These are phyloP conservation scores for Acomys russatus DNA, from an alignment of 2,797 vertebrate genomes.

Conservation along the genomic window DNA sequence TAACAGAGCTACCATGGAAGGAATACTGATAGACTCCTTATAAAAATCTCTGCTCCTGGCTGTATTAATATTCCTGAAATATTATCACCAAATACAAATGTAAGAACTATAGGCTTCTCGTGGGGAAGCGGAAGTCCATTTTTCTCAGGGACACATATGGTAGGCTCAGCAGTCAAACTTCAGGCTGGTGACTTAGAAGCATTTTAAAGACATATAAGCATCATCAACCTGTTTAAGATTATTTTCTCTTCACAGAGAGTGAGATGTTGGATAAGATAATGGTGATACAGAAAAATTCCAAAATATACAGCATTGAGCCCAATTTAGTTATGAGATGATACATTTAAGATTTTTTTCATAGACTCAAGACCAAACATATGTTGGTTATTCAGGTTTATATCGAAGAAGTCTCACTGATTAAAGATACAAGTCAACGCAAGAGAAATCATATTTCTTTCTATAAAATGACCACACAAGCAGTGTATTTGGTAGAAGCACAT, in stretches of 20 bases:
- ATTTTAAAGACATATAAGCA: background rate
- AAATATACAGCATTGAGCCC: background rate
- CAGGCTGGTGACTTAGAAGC: background rate
- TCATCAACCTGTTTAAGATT: background rate
- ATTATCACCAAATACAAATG: background rate
- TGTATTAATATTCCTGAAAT: background rate
- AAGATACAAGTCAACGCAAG: conserved; percentile 17
- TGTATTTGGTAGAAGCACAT: background rate
- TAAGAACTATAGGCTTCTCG: background rate
- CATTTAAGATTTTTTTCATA: background rate
- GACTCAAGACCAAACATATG: background rate
- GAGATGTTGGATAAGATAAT: background rate
- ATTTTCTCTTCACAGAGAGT: conserved; percentile 24
- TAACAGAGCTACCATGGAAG: background rate
- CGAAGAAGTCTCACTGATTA: conserved; percentile 21
- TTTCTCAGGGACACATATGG: background rate
- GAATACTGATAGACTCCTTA: background rate
- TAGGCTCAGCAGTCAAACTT: background rate
- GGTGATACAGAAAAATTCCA: background rate
- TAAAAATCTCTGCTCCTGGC: background rate
- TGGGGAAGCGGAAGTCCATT: background rate
- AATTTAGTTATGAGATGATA: background rate
- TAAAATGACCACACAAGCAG: background rate
- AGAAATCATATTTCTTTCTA: background rate
- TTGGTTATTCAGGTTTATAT: background rate